Conservation (phyloP, 2,113 vertebrate genomes). For the Penelope pileata region DNA sequence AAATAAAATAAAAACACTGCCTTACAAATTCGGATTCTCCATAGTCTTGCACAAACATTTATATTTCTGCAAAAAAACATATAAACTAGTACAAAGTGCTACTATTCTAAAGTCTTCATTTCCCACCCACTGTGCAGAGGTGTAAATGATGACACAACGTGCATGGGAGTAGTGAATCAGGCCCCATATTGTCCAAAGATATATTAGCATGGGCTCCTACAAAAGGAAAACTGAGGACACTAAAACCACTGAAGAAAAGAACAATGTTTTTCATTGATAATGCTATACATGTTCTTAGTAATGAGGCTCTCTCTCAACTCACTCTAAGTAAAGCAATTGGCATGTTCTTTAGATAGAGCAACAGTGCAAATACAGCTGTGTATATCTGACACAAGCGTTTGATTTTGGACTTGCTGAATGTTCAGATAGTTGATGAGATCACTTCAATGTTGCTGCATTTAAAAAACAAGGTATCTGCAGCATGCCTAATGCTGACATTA, state of each 20-base stretch:
- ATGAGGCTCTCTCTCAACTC: slow-evolving; percentile 62
- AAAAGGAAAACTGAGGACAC: slow-evolving; percentile 57
- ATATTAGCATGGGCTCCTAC: neutral
- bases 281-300: slow-evolving; percentile 71
- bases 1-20: neutral
- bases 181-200: neutral
- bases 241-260: slow-evolving; percentile 53
- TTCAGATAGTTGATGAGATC: slow-evolving; percentile 67
- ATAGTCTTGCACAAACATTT: neutral
- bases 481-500: neutral
- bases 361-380: slow-evolving; percentile 74
- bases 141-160: neutral
- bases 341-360: slow-evolving; percentile 71
- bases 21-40: neutral
- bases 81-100: neutral
- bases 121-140: neutral
- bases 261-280: slow-evolving; percentile 70
- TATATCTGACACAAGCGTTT: slow-evolving; percentile 64
- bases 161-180: neutral
- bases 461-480: slow-evolving; percentile 53
- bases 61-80: neutral
- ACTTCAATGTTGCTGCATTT: slow-evolving; percentile 8
- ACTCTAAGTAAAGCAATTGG: slow-evolving; percentile 68
- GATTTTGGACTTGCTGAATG: slow-evolving; percentile 73
- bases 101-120: neutral